Base-by-base conservation (phyloP, 2,797 vertebrate genomes). In the Macroramphosus scolopax region DNA sequence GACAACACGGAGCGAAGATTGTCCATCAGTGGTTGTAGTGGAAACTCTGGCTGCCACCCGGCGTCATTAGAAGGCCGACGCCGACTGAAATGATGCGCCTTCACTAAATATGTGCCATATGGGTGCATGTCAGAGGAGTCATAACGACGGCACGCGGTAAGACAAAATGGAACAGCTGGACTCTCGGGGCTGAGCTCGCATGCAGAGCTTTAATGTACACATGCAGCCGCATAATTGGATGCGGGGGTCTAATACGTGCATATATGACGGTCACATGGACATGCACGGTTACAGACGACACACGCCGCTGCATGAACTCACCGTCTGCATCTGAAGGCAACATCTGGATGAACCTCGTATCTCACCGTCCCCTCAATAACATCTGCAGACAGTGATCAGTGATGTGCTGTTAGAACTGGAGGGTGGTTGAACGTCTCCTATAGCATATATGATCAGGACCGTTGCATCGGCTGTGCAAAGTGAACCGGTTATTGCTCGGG, bases 91-190 rank as follows among this genome's bases (percentile, higher is more conserved):
- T 59, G 50, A 75, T 60, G 56, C 66, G 53, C 48, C 28, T 18
- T 72, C 53, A 57, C 31, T 32, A 36, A 47, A 53, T 29, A 59
- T 14, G 42, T 26, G 31, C 61, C 60, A 38, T 63, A 49, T 65
- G 61, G 63, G 28, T 47, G 38, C 53, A 45, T 64, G 48, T 52
- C 43, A 45, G 26, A 28, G 39, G 28, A 30, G 51, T 55, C 49
- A 30, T 71, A 51, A 33, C 38, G 51, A 36, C 51, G 29, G 40
- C 24, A 15, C n/a, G 16, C 46, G 25, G 25, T n/a, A 17, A 13
- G 20, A 69, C 75, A 69, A 59, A 80, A 54, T 57, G 43, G 48
- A 71, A 66, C 69, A 75, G 69, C 50, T 75, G 63, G 64, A 38
- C 15, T 5, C 34, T 44, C 12, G 28, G 43, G 61, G 49, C 41